A percentile compares a stretch with the other conserved stretches of the same genome.
Conservation (phyloP, 2,888 invertebrate species). For the Acanthopleura granulata region DNA sequence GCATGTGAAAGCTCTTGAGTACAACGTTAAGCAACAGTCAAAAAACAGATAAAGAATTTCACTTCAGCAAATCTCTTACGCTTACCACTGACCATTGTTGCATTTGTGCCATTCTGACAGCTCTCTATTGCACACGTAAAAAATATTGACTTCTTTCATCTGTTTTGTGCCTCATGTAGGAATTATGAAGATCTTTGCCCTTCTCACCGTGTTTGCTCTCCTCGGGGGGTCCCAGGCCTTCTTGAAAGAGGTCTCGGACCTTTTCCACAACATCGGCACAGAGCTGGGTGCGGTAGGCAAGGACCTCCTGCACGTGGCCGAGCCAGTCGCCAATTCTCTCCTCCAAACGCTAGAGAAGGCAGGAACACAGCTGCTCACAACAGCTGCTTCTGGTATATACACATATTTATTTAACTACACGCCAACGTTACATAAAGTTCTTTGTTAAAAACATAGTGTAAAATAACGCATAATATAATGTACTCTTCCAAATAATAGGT, state of each 20-base stretch:
- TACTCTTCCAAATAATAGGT: background rate
- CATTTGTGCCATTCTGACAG: no score
- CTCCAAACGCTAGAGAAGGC: conserved; percentile 12
- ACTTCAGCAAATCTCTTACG: no score
- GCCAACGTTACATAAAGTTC: no score
- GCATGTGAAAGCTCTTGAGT: no score
- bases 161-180: background rate
- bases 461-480: no score
- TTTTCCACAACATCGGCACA: conserved; percentile 7
- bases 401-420: background rate
- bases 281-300: background rate
- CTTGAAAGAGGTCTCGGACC: background rate
- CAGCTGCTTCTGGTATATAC: conserved; percentile 3
- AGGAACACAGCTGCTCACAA: conserved; percentile 3
- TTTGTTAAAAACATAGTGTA: no score
- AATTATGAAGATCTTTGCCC: conserved; percentile 17
- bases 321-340: conserved; percentile 14
- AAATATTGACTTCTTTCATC: no score
- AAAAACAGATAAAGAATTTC: no score
- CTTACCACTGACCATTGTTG: no score
- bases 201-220: background rate
- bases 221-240: conserved; percentile 1
- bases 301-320: background rate
- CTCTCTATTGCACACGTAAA: no score
- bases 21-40: no score